Evolutionary conservation across 2,113 vertebrate species (phyloP).

Genomic region (Calcarius ornatus): DNA sequence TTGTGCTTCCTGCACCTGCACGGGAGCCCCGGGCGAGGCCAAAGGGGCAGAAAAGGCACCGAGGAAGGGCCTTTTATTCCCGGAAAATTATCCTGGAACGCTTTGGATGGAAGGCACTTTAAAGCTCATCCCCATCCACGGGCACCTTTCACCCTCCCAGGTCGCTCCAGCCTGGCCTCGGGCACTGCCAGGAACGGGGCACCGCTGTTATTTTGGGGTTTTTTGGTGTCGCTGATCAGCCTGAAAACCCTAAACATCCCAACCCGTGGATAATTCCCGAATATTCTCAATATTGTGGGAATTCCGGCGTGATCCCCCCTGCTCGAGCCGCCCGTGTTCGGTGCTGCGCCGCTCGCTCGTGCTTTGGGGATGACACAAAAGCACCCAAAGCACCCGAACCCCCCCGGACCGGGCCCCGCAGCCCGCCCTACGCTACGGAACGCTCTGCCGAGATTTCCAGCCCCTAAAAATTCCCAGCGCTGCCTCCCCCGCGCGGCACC

Average conservation of each 20-base stretch:
- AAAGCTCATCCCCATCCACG: neutral
- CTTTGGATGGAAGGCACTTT: neutral
- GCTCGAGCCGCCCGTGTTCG: neutral
- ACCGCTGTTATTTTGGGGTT: neutral
- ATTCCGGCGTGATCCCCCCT: neutral
- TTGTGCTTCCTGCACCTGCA: neutral
- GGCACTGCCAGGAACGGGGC: neutral
- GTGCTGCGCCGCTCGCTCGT: neutral
- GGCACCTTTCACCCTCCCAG: neutral
- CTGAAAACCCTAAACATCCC: neutral
- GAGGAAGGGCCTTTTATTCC: neutral
- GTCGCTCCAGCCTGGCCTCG: neutral
- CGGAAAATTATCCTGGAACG: neutral
- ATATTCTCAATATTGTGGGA: neutral
- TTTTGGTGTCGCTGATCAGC: neutral
- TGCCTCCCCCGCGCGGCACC: neutral
- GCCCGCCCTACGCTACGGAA: neutral
- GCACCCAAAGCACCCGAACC: accelerated
- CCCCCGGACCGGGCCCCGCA: neutral
- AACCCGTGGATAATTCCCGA: neutral
- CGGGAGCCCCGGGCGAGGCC: neutral
- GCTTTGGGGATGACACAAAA: neutral
- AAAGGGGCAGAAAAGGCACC: neutral
- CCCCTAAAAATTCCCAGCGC: neutral
- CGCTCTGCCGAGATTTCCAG: neutral